Evolutionary conservation across 2,888 invertebrate genomes (phyloP), one percentile per base, ranked within the genome.

Genomic region (Stratiomys singularior): DNA sequence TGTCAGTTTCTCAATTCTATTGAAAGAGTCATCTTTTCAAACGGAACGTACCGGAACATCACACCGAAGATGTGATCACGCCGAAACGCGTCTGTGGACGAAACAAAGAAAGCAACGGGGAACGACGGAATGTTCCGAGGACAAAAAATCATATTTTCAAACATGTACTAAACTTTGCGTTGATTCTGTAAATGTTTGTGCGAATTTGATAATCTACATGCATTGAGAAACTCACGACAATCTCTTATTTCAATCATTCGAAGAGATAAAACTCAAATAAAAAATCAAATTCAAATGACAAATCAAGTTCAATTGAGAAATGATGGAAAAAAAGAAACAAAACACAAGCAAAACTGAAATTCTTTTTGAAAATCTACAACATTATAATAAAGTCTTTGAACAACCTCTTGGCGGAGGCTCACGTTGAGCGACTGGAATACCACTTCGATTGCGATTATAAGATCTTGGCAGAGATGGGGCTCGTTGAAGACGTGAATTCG

Each of bases 391-490:
- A n/a, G 2, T 9, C 21, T 58, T 11, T 58, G 58, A n/a, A 64
- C 69, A 81, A 83, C 83, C 83, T 83, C 81, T 80, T 30, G 81
- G 82, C 76, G 82, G 82, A 78, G 81, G 81, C 67, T 82, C 82
- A 72, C 82, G 81, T 78, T 82, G 82, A 76, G 83, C 82, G 72
- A 91, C 89, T 80, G 90, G 90, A 83, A 91, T 91, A 84, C 90
- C 90, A 85, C 89, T 89, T 82, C 90, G 89, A 84, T 90, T 90
- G 81, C 90, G 88, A 80, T 79, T 80, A 85, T 90, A 90, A 83
- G 88, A 89, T 83, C 90, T 87, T 82, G 90, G 90, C 83, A 90
- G 87, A 82, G 90, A 90, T 83, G 90, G 90, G 83, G 88, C 89
- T 82, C 90, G 88, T 84, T 89, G 89, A 81, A 90, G 86, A 81